Evolutionary conservation across 2,888 invertebrate species (phyloP).

Genomic region (Trichopria drosophilae): DNA sequence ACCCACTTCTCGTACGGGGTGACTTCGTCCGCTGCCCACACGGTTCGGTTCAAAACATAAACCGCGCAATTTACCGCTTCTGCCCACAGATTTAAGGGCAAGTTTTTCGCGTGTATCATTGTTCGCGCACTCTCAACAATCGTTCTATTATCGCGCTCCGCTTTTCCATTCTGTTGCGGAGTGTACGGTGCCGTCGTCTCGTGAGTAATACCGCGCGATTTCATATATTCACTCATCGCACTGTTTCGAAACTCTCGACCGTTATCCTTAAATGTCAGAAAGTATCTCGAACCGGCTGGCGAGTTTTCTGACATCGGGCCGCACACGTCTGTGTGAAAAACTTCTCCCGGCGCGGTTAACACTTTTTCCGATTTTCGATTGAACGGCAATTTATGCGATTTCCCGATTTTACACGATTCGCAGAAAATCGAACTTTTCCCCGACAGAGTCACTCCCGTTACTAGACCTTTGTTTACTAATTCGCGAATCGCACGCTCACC

Average conservation of each 20-base stretch:
- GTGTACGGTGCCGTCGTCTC: no score
- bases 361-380: neutral
- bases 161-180: no score
- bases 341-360: slow-evolving; percentile 21
- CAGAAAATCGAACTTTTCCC: slow-evolving; percentile 32
- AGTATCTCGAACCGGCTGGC: slow-evolving; percentile 33
- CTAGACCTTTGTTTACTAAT: slow-evolving; percentile 7
- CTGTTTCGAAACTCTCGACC: slow-evolving; percentile 27
- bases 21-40: neutral
- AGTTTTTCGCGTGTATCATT: slow-evolving; percentile 7
- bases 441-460: slow-evolving; percentile 11
- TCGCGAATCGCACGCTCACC: slow-evolving; percentile 10
- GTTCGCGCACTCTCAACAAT: slow-evolving; percentile 40
- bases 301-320: slow-evolving; percentile 37
- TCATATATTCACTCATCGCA: slow-evolving; percentile 29
- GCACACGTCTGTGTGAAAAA: slow-evolving; percentile 38
- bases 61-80: slow-evolving; percentile 19
- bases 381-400: slow-evolving; percentile 31
- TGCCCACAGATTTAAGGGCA: slow-evolving; percentile 8
- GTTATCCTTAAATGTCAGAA: slow-evolving; percentile 36
- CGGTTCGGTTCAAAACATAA: slow-evolving; percentile 10
- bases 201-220: slow-evolving; percentile 37
- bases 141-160: no score
- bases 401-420: slow-evolving; percentile 36
- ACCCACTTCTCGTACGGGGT: slow-evolving; percentile 17